Evolutionary conservation across 1,140 invertebrate species (phyloP), one percentile per base, ranked within the genome.

Genomic region (Dreissena polymorpha): DNA sequence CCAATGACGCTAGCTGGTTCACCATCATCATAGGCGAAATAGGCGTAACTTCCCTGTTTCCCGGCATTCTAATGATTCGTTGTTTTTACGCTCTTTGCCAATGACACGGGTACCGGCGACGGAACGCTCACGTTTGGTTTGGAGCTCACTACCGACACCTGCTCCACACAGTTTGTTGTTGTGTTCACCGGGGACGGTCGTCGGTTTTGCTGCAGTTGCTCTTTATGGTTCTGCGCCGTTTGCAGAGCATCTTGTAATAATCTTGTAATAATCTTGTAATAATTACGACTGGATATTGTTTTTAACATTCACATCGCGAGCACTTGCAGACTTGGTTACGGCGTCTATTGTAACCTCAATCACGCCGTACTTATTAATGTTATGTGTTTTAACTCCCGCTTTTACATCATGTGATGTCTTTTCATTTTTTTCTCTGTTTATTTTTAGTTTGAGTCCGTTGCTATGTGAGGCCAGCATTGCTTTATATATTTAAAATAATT

Each of bases 201-300:
- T n/a, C 12, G 14, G 29, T 55, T 71, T 72, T 80, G 78, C 60
- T 71, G 51, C 14, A 80, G 49, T 60, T 72, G n/a, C 65, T 80
- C 78, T 53, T 80, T 80, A 39, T 80, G 72, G 27, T 70, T 71
- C 50, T 65, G 71, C 13, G 78, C 78, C 12, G 78, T 71, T 49
- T 63, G 78, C 7, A 80, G 21, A n/a, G 78, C 78, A 67, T 81
- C 78, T 73, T 81, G n/a, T n/a, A n/a, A n/a, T n/a, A n/a, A n/a
- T n/a, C n/a, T n/a, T n/a, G n/a, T n/a, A n/a, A n/a, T n/a, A n/a
- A n/a, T 49, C 1, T 16, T 65, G 78, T 14, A 81, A 50, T 50
- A 81, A 23, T 21, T 72, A 13, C 51, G 78, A 57, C 25, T 81
- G 78, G 14, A 81, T 72, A 27, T 72, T 81, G n/a, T 68, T 2